phyloP scores from a whole-genome alignment of 2,797 vertebrate genomes.

The Pseudocheirus occidentalis region DNA sequence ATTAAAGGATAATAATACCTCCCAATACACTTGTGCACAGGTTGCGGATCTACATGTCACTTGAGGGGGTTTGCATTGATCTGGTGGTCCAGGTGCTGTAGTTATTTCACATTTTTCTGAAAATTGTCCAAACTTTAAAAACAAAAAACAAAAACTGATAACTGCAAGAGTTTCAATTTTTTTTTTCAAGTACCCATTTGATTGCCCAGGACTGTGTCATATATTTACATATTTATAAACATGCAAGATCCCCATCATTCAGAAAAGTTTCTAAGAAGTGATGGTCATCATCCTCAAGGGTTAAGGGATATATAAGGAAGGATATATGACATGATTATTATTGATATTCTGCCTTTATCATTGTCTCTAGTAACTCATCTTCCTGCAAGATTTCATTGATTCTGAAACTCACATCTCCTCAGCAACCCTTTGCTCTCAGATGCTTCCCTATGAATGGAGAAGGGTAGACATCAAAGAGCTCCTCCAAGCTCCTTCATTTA shows the following conservation, averaged over 20 bases:
- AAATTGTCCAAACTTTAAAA: conserved; percentile 91
- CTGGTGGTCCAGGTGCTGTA: conserved; percentile 95
- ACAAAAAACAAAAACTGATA: conserved; percentile 47
- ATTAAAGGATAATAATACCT: conserved; percentile 85
- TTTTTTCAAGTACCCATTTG: background rate
- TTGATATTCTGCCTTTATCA: background rate
- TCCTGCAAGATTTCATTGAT: background rate
- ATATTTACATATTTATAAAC: conserved; percentile 46
- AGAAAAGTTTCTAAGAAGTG: conserved; percentile 29
- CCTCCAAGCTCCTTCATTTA: background rate
- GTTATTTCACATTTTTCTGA: conserved; percentile 94
- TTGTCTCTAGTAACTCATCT: background rate
- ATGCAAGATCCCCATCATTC: conserved; percentile 23
- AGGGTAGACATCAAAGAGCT: background rate
- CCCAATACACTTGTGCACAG: conserved; percentile 94
- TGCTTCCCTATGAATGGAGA: background rate
- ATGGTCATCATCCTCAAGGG: background rate
- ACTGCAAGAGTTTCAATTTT: conserved; percentile 54
- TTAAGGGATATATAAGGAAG: background rate
- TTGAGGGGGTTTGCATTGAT: conserved; percentile 91
- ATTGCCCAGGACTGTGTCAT: conserved; percentile 10
- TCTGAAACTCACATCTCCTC: background rate
- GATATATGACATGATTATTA: background rate
- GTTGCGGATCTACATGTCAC: conserved; percentile 93
- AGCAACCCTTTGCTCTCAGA: background rate